Base-by-base conservation (phyloP, 2,888 invertebrate genomes). In the Rhyacophila evoluta region DNA sequence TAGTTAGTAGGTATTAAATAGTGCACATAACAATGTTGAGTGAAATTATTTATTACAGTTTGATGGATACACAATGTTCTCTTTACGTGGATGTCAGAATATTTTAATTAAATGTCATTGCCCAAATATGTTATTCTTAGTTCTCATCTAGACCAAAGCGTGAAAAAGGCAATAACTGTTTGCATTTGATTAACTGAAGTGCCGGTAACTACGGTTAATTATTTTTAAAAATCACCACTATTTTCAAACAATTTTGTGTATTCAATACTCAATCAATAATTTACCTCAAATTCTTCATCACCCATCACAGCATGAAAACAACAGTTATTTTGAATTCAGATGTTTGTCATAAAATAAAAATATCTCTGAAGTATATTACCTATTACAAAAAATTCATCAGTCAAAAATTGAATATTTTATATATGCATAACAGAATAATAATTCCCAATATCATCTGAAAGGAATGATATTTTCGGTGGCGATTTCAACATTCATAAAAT, bases 1-100 rank as follows among this genome's bases (percentile, higher is more conserved):
- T 55, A 25, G 4, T 19, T 19, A 55, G 25, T 25, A 25, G 73
- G 72, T 39, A 74, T 25, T 78, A 77, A 78, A 74, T 70, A 80
- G 80, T 80, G 80, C 80, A 80, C 73, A 77, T 77, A 77, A 74
- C 77, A 77, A 73, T 38, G 68, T 80, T 80, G 70, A 74, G 80
- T 80, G 80, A 77, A 74, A 74, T 74, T 74, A 55, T 79, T 80
- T 80, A 80, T 80, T 80, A 69, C 68, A 69, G 69, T 69, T 68
- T 37, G 27, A 69, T 69, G 69, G 69, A 33, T 69, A 69, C 33
- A 69, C 69, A 69, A 11, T 33, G 28, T 27, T 33, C 69, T 28
- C 5, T 69, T 69, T 6, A 29, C 2, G 55, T 55, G 55, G 55
- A 55, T 29, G 29, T 29, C n/a, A 69, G 28, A 69, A 29, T 69